Percentiles rank a stretch among this genome's conserved stretches.
Evolutionary conservation across 1,140 invertebrate genomes (phyloP).

Genomic region (Philopotamus ludificatus): DNA sequence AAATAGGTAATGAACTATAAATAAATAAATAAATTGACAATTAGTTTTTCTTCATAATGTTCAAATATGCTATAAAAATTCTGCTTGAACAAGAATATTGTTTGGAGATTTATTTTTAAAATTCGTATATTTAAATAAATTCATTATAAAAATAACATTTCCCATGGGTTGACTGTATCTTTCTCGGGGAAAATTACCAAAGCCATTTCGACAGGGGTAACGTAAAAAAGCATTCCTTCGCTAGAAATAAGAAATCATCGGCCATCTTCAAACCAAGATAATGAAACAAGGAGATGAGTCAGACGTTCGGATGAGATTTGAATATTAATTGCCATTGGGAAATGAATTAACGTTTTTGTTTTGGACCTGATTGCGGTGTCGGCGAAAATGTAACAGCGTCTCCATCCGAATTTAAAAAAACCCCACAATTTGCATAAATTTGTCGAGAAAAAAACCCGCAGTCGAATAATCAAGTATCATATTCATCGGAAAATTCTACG

Average conservation of each 20-base stretch:
- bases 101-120: too few relatives aligned
- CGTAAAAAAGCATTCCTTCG: slow-evolving; percentile 32
- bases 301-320: slow-evolving; percentile 41
- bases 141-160: too few relatives aligned
- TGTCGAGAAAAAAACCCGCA: slow-evolving; percentile 18
- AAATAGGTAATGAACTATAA: not conserved
- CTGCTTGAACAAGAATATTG: too few relatives aligned
- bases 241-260: slow-evolving; percentile 41
- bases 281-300: slow-evolving; percentile 43
- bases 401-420: slow-evolving; percentile 27
- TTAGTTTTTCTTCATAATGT: too few relatives aligned
- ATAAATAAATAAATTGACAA: too few relatives aligned
- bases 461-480: too few relatives aligned
- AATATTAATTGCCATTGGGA: slow-evolving; percentile 43
- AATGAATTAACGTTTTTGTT: slow-evolving; percentile 43
- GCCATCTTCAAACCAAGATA: slow-evolving; percentile 36
- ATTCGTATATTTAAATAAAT: too few relatives aligned
- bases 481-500: too few relatives aligned
- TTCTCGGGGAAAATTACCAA: slow-evolving; percentile 30
- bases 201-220: slow-evolving; percentile 16
- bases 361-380: slow-evolving; percentile 41
- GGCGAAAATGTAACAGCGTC: slow-evolving; percentile 26
- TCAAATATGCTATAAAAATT: too few relatives aligned
- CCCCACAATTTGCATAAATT: slow-evolving; percentile 41
- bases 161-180: slow-evolving; percentile 9